Percentiles rank a stretch among this genome's conserved stretches.
Conservation (phyloP, 2,888 invertebrate genomes). For the Dryococelus australis region DNA sequence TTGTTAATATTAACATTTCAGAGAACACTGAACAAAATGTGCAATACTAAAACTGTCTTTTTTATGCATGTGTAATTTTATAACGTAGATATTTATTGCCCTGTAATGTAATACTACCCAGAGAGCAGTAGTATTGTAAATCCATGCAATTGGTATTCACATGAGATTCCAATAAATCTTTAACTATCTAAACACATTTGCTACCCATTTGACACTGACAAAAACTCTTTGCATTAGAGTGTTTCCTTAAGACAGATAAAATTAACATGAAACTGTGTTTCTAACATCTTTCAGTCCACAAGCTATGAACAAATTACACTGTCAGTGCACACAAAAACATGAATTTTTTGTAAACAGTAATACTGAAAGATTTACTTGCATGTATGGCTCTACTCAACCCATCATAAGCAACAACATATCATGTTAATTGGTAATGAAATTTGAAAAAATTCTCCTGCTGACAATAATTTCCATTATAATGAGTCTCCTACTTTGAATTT, state of each 20-base stretch:
- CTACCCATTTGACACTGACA: background rate
- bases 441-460: background rate
- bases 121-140: conserved; percentile 28
- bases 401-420: background rate
- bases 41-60: conserved; percentile 47
- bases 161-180: background rate
- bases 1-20: conserved; percentile 45
- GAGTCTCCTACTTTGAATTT: background rate
- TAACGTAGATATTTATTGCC: conserved; percentile 43
- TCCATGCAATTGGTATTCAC: conserved; percentile 8
- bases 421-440: background rate
- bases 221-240: background rate
- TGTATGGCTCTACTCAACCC: background rate
- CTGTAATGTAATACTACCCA: conserved; percentile 35
- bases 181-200: conserved; percentile 8
- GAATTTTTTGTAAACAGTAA: background rate
- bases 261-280: conserved; percentile 6
- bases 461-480: background rate
- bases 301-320: conserved; percentile 1
- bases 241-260: background rate
- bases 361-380: background rate
- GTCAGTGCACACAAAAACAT: conserved; percentile 5
- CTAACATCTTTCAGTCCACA: conserved; percentile 3
- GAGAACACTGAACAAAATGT: conserved; percentile 46
- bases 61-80: conserved; percentile 44